These are phyloP conservation scores for Silurus asotus DNA, from an alignment of 2,113 vertebrate species.

Conservation along the genomic window DNA sequence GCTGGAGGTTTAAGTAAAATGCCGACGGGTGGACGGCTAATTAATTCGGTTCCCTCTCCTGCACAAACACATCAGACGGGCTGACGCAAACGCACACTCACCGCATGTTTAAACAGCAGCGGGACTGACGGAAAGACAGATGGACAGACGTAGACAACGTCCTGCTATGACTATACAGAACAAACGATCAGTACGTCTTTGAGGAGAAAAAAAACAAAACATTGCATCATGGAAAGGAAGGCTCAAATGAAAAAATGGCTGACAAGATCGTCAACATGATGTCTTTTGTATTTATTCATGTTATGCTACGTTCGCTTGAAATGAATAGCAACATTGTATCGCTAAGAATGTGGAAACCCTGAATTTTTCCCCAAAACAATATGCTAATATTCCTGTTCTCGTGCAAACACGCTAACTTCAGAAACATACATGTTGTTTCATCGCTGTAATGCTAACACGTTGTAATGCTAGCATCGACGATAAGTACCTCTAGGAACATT, in stretches of 20 bases:
- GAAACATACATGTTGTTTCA: background rate
- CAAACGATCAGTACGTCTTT: background rate
- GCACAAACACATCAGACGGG: constrained; percentile 36
- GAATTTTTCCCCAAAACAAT: background rate
- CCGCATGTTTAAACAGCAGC: background rate
- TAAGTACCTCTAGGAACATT: background rate
- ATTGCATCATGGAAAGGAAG: background rate
- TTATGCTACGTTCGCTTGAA: background rate
- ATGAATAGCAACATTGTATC: background rate
- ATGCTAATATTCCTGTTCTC: background rate
- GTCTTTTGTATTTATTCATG: background rate
- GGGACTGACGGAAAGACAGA: constrained; percentile 4
- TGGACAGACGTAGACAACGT: background rate
- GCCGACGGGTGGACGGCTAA: constrained; percentile 60
- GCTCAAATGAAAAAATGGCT: background rate
- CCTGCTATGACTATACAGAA: constrained; percentile 7
- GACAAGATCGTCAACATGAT: background rate
- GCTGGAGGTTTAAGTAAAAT: constrained; percentile 51
- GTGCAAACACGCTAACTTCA: background rate
- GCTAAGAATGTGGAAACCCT: background rate
- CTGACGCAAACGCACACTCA: constrained; percentile 50
- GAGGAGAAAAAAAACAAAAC: background rate
- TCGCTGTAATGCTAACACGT: background rate
- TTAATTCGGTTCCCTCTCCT: constrained; percentile 59
- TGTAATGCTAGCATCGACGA: background rate